A percentile compares a stretch with the other conserved stretches of the same genome.
These are phyloP conservation scores for Tokudaia muenninki DNA, from an alignment of 2,797 vertebrate species.

Conservation along the genomic window DNA sequence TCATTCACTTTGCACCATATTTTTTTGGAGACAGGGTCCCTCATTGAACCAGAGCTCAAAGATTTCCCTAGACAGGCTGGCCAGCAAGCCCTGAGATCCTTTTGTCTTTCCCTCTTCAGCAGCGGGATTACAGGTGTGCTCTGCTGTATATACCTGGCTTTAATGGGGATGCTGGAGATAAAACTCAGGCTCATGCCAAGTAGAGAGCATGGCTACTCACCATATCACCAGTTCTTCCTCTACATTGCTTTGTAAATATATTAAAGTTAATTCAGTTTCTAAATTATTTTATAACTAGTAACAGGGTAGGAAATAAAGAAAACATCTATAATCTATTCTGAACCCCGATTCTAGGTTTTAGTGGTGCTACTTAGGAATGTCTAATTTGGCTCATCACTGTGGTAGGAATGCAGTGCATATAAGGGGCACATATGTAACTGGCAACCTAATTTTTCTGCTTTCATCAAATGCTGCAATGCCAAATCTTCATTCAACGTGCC, in stretches of 20 bases:
- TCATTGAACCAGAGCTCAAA: not conserved
- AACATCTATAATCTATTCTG: not conserved
- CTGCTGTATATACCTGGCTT: not conserved
- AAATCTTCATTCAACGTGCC: slow-evolving; percentile 79
- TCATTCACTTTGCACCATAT: not conserved
- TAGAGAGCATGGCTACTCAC: not conserved
- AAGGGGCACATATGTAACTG: slow-evolving; percentile 83
- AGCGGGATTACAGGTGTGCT: not conserved
- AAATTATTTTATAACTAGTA: not conserved
- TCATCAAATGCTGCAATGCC: slow-evolving; percentile 78
- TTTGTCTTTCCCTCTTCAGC: not conserved
- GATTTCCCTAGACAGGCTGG: not conserved
- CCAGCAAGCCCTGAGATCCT: not conserved
- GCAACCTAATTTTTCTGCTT: slow-evolving; percentile 83
- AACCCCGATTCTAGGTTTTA: slow-evolving; percentile 63
- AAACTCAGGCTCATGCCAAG: not conserved
- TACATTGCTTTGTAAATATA: slow-evolving; percentile 18
- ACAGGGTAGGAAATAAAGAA: not conserved
- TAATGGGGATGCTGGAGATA: not conserved
- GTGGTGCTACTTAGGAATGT: slow-evolving; percentile 67
- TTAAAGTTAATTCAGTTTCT: slow-evolving; percentile 43
- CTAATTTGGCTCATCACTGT: slow-evolving; percentile 71
- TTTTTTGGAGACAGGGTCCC: not conserved
- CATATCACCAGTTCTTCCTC: not conserved
- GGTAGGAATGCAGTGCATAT: slow-evolving; percentile 76